Evolutionary conservation across 2,113 vertebrate genomes (phyloP), one percentile per base, ranked within the genome.

Genomic region (Xyliphius kryptos): DNA sequence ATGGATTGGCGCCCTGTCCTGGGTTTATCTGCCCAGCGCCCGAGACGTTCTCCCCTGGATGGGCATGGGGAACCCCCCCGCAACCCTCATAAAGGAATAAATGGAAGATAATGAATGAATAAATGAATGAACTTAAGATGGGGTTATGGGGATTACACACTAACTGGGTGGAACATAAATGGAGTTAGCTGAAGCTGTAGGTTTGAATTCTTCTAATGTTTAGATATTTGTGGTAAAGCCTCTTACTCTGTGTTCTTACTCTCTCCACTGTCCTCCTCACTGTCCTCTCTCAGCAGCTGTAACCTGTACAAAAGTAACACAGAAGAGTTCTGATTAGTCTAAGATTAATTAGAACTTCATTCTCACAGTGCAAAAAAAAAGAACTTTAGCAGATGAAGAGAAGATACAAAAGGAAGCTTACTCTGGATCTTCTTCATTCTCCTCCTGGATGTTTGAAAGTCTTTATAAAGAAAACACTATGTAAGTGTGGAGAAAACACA

Each of bases 401-500:
- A 32, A 32, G 4, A 32, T 32, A 32, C 26, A 32, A 17, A 14
- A 69, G 61, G 59, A 36, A 26, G 82, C 86, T n/a, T n/a, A n/a
- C n/a, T 85, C 83, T 57, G 79, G 76, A 0, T 85, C 83, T 3
- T 86, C 85, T 64, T 87, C 84, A 16, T 81, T 80, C 7, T 87
- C 85, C 61, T 88, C 85, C 67, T 68, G 78, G 74, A 86, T 87
- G 70, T 85, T 83, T 14, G 82, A 80, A 21, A n/a, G n/a, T n/a
- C n/a, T n/a, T n/a, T n/a, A n/a, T n/a, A n/a, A n/a, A 61, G 47
- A 73, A 69, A 38, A 74, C 62, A 57, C 72, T 65, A 36, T 63
- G 12, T 17, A 2, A 21, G n/a, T 15, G 21, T 19, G 3, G 11
- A 49, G 41, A 13, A 37, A n/a, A 12, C 40, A 41, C 1, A 41